These are phyloP conservation scores for Sprattus sprattus DNA, from an alignment of 2,113 vertebrate genomes.

Conservation along the genomic window DNA sequence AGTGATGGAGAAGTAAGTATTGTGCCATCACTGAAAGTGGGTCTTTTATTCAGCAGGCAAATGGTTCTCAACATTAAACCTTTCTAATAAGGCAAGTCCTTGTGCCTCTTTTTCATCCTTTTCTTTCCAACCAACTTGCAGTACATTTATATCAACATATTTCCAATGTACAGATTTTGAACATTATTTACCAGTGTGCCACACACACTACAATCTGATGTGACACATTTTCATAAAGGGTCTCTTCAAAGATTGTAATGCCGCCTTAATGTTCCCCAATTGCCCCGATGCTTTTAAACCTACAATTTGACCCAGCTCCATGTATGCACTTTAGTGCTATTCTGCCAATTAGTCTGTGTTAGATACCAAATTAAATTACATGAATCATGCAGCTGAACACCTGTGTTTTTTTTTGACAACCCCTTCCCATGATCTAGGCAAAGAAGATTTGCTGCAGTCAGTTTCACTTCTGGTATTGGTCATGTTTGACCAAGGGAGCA, in stretches of 20 bases:
- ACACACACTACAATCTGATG: too few species aligned
- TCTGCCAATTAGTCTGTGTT: background rate
- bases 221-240: too few species aligned
- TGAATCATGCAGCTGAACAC: background rate
- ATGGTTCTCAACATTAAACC: too few species aligned
- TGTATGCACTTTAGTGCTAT: background rate
- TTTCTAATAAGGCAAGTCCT: too few species aligned
- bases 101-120: too few species aligned
- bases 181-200: too few species aligned
- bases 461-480: background rate
- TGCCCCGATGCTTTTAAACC: too few species aligned
- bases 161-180: too few species aligned
- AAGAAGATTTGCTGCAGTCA: background rate
- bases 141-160: too few species aligned
- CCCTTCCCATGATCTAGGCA: background rate
- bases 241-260: too few species aligned
- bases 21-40: background rate
- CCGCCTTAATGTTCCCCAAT: too few species aligned
- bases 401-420: background rate
- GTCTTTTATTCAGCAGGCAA: background rate
- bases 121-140: too few species aligned
- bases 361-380: background rate
- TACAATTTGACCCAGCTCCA: background rate
- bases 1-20: background rate
- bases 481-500: background rate